These are phyloP conservation scores for Pyrocoelia pectoralis DNA, from an alignment of 2,888 invertebrate species.

Conservation along the genomic window DNA sequence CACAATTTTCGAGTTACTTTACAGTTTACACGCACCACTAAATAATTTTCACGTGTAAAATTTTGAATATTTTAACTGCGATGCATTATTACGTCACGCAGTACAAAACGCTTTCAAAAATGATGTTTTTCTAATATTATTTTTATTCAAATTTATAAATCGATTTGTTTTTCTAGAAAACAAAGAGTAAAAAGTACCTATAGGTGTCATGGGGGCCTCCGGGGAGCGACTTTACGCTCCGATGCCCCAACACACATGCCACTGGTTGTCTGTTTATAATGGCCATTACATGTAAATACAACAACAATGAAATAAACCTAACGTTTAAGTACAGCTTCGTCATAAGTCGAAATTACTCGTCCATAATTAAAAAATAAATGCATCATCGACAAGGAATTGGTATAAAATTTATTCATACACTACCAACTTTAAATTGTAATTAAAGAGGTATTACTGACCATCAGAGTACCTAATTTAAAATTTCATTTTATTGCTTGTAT, in stretches of 20 bases:
- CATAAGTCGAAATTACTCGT: slow-evolving; percentile 34
- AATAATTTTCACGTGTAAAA: too few relatives aligned
- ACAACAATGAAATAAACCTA: slow-evolving; percentile 50
- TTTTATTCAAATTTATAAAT: too few relatives aligned
- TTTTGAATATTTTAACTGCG: too few relatives aligned
- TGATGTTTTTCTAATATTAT: too few relatives aligned
- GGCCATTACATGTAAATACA: slow-evolving; percentile 58
- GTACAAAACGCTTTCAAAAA: too few relatives aligned
- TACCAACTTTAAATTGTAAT: too few relatives aligned
- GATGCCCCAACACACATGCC: slow-evolving; percentile 64
- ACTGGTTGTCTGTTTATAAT: slow-evolving; percentile 55
- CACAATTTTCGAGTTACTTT: too few relatives aligned
- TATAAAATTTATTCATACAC: too few relatives aligned
- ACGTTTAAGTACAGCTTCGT: slow-evolving; percentile 41
- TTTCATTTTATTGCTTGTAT: slow-evolving; percentile 41
- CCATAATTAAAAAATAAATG: background rate
- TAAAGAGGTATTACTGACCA: slow-evolving; percentile 29
- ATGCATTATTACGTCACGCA: too few relatives aligned
- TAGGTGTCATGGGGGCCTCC: slow-evolving; percentile 60
- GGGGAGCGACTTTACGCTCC: slow-evolving; percentile 67
- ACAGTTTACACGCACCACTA: too few relatives aligned
- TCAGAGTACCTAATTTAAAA: slow-evolving; percentile 41
- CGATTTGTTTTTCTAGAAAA: slow-evolving; percentile 6
- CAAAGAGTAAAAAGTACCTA: slow-evolving; percentile 33
- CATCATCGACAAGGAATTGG: background rate